Evolutionary conservation across 30 jellyfish, hydroid and myxozoan genomes (phyloP).

Genomic region (Cassiopea andromeda): DNA sequence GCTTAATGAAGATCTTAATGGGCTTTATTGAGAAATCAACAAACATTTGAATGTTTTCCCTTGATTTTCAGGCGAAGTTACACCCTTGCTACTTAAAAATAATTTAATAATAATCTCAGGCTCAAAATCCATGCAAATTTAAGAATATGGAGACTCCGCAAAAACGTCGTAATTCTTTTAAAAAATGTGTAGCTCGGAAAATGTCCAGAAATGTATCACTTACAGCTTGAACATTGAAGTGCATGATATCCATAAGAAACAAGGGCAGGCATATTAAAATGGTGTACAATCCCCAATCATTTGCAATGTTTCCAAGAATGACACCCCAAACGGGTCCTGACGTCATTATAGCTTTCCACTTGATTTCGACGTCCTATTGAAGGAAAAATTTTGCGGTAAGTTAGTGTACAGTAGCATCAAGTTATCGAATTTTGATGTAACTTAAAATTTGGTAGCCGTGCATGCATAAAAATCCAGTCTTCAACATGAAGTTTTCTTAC

Average conservation of each 20-base stretch:
- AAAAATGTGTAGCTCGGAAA: too few species aligned
- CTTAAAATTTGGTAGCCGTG: background rate
- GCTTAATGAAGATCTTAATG: too few species aligned
- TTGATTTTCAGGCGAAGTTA: too few species aligned
- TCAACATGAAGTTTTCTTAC: background rate
- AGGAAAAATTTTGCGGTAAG: background rate
- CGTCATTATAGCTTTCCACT: conserved; percentile 88
- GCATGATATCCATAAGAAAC: conserved; percentile 96
- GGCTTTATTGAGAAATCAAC: too few species aligned
- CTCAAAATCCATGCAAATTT: too few species aligned
- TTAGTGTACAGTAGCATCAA: too few species aligned
- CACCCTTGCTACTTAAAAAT: too few species aligned
- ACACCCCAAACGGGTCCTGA: conserved; percentile 98
- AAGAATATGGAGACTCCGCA: too few species aligned
- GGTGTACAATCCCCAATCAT: conserved; percentile 98
- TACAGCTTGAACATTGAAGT: conserved; percentile 94
- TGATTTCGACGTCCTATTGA: conserved; percentile 73
- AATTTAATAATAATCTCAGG: too few species aligned
- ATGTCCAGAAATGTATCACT: background rate
- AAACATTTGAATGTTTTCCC: too few species aligned
- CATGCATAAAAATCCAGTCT: background rate
- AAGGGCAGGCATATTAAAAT: conserved; percentile 93
- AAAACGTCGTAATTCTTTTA: too few species aligned
- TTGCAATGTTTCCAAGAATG: conserved; percentile 90
- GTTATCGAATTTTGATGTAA: too few species aligned